Evolutionary conservation across 2,888 invertebrate genomes (phyloP), one percentile per base, ranked within the genome.

Genomic region (Tricholauxania praeusta): DNA sequence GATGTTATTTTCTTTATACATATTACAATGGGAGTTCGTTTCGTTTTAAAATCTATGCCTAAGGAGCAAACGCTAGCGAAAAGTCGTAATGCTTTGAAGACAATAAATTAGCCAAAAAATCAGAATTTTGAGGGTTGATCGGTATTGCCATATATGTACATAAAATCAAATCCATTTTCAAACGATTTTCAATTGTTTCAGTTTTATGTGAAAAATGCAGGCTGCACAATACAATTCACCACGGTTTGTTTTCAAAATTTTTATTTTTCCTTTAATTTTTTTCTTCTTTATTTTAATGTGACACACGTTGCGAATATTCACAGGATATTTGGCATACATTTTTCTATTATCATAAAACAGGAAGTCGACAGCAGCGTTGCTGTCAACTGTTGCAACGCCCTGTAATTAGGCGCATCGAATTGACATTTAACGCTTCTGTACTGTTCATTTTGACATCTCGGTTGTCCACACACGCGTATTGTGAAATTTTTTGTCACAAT

Each of bases 401-500:
- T 72, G 71, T 76, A 75, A 77, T 77, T 76, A 74, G 71, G 76
- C 72, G 65, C 68, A 74, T 63, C 76, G 63, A 77, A 77, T 75
- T 74, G 71, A 63, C 74, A 75, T 75, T 74, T 73, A 74, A 74
- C 63, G 66, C 72, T 69, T 12, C 60, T 62, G 69, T 51, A 2
- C 39, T 10, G 39, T 5, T 39, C 39, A 8, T 1, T 39, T 39
- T 39, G 39, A 39, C 39, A 39, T 7, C 39, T 39, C 39, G 39
- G 39, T 39, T 39, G 39, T 39, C 39, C 39, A 39, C 39, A 39
- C 5, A 10, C 1, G 39, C 28, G 39, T 10, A 10, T 39, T 39
- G 39, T 39, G 10, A 7, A 2, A 39, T 0, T 39, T 39, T 39
- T 39, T 39, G 39, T 39, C 39, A 39, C 39, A 39, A 39, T 39